These are phyloP conservation scores for Campodea augens DNA, from an alignment of 1,140 invertebrate genomes.

Conservation along the genomic window DNA sequence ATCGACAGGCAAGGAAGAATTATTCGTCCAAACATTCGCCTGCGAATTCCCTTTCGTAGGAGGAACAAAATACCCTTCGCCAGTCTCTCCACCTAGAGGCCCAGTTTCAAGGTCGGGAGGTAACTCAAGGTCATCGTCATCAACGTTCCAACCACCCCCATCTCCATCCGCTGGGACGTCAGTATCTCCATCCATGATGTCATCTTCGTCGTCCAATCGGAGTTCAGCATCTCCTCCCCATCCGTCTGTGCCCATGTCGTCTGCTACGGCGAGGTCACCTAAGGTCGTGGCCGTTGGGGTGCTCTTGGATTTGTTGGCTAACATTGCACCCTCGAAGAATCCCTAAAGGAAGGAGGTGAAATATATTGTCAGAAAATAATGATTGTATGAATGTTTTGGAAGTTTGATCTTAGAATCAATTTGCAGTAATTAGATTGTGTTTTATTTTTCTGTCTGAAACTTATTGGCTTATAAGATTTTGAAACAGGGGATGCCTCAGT, in stretches of 20 bases:
- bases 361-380: no score
- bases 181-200: slow-evolving; percentile 28
- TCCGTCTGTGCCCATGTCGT: slow-evolving; percentile 44
- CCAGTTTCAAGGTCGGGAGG: slow-evolving; percentile 81
- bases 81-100: slow-evolving; percentile 22
- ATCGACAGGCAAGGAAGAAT: slow-evolving; percentile 75
- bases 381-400: no score
- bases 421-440: no score
- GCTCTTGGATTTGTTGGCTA: slow-evolving; percentile 21
- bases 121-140: slow-evolving; percentile 83
- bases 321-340: slow-evolving; percentile 55
- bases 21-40: slow-evolving; percentile 56
- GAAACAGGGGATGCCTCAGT: no score
- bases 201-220: slow-evolving; percentile 45
- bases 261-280: slow-evolving; percentile 26
- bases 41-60: slow-evolving; percentile 48
- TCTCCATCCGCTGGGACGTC: slow-evolving; percentile 23
- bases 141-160: slow-evolving; percentile 73
- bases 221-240: slow-evolving; percentile 85
- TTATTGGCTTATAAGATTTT: no score
- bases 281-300: slow-evolving; percentile 28
- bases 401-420: no score
- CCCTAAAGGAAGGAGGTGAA: slow-evolving; percentile 42
- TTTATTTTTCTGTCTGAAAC: no score
- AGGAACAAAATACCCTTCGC: slow-evolving; percentile 55